Evolutionary conservation across 2,113 vertebrate genomes (phyloP).

Genomic region (Rhipidura dahli): DNA sequence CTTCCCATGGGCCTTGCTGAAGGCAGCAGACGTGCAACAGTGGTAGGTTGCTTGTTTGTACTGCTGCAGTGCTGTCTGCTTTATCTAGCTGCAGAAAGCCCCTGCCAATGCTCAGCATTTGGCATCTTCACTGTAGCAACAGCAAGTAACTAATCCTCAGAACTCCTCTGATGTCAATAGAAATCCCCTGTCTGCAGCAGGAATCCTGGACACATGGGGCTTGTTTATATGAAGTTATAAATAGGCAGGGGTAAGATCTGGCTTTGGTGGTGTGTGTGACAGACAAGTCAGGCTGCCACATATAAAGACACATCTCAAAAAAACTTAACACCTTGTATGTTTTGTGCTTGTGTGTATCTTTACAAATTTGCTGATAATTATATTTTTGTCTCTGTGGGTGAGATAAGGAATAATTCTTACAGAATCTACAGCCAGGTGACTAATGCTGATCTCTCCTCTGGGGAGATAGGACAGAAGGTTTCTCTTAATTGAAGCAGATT

Average conservation of each 20-base stretch:
- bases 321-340: accelerated
- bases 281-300: not conserved
- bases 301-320: not conserved
- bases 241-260: not conserved
- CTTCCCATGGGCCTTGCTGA: not conserved
- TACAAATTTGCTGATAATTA: not conserved
- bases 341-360: not conserved
- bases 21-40: not conserved
- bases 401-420: not conserved
- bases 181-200: not conserved
- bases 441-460: not conserved
- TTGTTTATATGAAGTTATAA: not conserved
- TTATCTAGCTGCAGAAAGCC: not conserved
- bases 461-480: not conserved
- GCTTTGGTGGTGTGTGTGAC: not conserved
- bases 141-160: not conserved
- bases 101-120: not conserved
- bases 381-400: not conserved
- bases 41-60: not conserved
- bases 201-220: not conserved
- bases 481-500: not conserved
- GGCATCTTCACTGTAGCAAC: not conserved
- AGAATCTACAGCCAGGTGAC: not conserved
- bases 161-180: not conserved
- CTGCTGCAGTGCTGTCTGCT: not conserved